Evolutionary conservation across 1,140 invertebrate species (phyloP).

Genomic region (Ctenoplectra terminalis): DNA sequence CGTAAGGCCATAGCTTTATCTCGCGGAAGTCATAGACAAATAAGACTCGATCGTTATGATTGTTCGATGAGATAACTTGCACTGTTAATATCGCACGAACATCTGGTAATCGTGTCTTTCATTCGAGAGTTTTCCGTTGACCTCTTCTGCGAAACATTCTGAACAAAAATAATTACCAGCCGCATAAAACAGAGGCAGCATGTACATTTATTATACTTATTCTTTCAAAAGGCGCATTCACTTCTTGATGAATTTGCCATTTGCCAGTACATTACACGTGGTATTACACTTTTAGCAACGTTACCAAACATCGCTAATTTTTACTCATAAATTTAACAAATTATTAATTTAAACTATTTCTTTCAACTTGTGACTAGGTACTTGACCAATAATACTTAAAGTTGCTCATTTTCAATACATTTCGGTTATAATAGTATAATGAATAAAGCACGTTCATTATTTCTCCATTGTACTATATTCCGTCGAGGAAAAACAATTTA

Average conservation of each 20-base stretch:
- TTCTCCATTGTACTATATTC: no score
- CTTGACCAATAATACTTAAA: background rate
- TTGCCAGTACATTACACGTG: background rate
- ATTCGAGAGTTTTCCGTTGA: background rate
- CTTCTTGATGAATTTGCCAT: background rate
- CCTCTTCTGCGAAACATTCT: background rate
- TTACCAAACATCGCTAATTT: background rate
- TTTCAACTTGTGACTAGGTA: background rate
- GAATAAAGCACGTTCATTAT: background rate
- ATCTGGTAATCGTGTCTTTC: slow-evolving; percentile 13
- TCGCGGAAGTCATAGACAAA: background rate
- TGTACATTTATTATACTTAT: background rate
- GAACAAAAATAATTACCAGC: no score
- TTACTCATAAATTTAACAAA: background rate
- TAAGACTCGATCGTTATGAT: slow-evolving; percentile 23
- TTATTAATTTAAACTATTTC: background rate
- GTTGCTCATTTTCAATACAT: background rate
- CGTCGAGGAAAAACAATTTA: background rate
- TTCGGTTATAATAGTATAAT: background rate
- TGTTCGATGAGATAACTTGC: slow-evolving; percentile 8
- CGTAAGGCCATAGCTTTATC: slow-evolving; percentile 24
- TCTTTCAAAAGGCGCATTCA: background rate
- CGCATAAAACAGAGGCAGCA: no score
- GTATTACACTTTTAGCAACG: background rate
- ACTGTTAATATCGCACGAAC: slow-evolving; percentile 28